phyloP scores from a whole-genome alignment of 2,797 vertebrate species.

The Lateolabrax maculatus region DNA sequence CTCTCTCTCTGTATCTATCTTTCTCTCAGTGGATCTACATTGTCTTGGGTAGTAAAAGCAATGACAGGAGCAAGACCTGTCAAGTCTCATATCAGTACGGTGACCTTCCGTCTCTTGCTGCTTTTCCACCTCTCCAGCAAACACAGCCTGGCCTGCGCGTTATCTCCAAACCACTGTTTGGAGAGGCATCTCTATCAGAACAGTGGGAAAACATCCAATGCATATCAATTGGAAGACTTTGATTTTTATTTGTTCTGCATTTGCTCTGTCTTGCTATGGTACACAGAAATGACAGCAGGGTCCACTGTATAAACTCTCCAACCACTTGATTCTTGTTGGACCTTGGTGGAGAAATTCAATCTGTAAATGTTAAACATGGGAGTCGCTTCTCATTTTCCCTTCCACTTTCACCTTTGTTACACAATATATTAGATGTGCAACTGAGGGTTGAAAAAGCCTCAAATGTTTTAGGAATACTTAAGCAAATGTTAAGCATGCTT shows the following conservation, averaged over 20 bases:
- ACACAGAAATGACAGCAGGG: constrained; percentile 77
- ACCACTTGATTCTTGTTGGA: constrained; percentile 65
- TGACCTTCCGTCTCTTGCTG: constrained; percentile 70
- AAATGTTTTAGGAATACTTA: not conserved
- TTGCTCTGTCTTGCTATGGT: constrained; percentile 72
- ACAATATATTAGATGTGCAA: not conserved
- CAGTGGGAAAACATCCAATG: constrained; percentile 79
- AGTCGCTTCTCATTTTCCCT: constrained; percentile 39
- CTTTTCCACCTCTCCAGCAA: constrained; percentile 68
- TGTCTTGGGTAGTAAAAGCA: constrained; percentile 58
- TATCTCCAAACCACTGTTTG: constrained; percentile 82
- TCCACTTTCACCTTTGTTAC: constrained; percentile 5
- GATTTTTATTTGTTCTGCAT: constrained; percentile 83
- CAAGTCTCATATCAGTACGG: constrained; percentile 74
- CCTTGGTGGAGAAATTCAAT: constrained; percentile 54
- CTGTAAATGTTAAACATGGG: constrained; percentile 60
- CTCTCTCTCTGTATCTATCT: constrained; percentile 30
- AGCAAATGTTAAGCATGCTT: not conserved
- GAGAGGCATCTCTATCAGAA: constrained; percentile 82
- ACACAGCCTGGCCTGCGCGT: constrained; percentile 63
- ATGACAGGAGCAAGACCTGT: constrained; percentile 67
- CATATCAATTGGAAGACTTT: constrained; percentile 77
- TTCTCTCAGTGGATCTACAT: constrained; percentile 49
- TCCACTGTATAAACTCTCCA: constrained; percentile 75
- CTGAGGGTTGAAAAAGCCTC: not conserved